phyloP scores from a whole-genome alignment of 2,888 invertebrate species.

The Diarsia dahlii region DNA sequence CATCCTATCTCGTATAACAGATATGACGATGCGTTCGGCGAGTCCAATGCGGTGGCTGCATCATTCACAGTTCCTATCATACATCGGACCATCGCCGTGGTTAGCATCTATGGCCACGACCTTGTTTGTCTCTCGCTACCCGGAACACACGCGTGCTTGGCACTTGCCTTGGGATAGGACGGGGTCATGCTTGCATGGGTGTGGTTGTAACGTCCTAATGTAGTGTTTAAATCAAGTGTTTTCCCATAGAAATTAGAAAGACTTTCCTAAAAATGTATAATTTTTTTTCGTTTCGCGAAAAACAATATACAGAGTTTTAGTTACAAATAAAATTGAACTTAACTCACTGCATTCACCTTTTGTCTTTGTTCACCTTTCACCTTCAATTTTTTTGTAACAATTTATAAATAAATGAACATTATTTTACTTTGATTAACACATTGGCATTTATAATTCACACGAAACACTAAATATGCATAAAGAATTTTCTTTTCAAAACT shows the following conservation, averaged over 20 bases:
- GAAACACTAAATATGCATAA: slow-evolving; percentile 47
- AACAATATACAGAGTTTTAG: slow-evolving; percentile 47
- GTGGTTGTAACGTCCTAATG: slow-evolving; percentile 75
- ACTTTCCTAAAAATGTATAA: slow-evolving; percentile 32
- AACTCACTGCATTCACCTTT: slow-evolving; percentile 59
- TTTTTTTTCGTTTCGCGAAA: slow-evolving; percentile 46
- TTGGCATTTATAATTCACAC: slow-evolving; percentile 58
- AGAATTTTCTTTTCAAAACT: slow-evolving; percentile 39
- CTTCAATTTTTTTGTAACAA: slow-evolving; percentile 31
- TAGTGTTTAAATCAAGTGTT: slow-evolving; percentile 70
- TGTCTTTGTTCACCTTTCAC: slow-evolving; percentile 60
- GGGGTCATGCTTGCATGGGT: slow-evolving; percentile 83
- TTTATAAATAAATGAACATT: slow-evolving; percentile 42
- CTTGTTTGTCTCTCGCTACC: slow-evolving; percentile 59
- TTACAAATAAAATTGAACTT: slow-evolving; percentile 39
- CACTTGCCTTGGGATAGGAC: slow-evolving; percentile 62
- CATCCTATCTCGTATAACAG: slow-evolving; percentile 89
- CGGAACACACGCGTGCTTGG: slow-evolving; percentile 59
- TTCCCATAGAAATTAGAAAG: slow-evolving; percentile 62
- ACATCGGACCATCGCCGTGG: slow-evolving; percentile 81
- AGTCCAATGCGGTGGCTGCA: slow-evolving; percentile 73
- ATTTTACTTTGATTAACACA: slow-evolving; percentile 54
- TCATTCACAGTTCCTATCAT: slow-evolving; percentile 78
- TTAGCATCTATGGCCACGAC: slow-evolving; percentile 86
- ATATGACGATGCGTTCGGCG: slow-evolving; percentile 81